Evolutionary conservation across 2,797 vertebrate genomes (phyloP).

Genomic region (Spatula versicolor): DNA sequence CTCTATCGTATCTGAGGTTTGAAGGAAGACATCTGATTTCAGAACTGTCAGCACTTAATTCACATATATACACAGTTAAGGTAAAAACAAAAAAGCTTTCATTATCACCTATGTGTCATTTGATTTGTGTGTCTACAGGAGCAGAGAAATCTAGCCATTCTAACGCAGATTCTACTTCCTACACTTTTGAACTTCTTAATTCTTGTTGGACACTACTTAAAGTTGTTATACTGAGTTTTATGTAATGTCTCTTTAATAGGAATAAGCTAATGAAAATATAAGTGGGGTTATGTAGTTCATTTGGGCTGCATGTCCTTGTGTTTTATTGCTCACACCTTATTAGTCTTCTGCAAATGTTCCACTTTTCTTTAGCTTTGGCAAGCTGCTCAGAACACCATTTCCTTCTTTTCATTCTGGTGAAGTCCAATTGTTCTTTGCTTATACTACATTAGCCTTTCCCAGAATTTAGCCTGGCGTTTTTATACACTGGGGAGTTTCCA

Average conservation of each 20-base stretch:
- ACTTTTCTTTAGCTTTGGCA: conserved; percentile 76
- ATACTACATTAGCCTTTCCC: conserved; percentile 77
- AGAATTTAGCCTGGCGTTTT: conserved; percentile 75
- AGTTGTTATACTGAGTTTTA: background rate
- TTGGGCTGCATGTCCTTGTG: conserved; percentile 40
- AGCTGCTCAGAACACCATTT: conserved; percentile 74
- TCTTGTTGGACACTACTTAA: background rate
- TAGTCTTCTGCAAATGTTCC: conserved; percentile 67
- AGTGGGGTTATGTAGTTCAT: conserved; percentile 1
- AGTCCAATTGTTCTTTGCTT: conserved; percentile 78
- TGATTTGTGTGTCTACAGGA: background rate
- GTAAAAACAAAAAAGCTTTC: background rate
- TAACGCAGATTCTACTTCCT: background rate
- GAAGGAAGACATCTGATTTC: background rate
- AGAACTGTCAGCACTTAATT: background rate
- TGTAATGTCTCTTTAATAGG: background rate
- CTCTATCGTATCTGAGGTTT: background rate
- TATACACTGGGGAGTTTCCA: conserved; percentile 76
- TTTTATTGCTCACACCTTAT: conserved; percentile 40
- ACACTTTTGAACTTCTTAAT: background rate
- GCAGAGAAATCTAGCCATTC: background rate
- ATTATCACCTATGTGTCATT: background rate
- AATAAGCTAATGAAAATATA: conserved; percentile 6
- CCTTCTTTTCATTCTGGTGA: conserved; percentile 81
- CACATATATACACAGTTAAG: background rate